Base-by-base conservation (phyloP, 1,140 invertebrate species). In the Lepidurus apus region DNA sequence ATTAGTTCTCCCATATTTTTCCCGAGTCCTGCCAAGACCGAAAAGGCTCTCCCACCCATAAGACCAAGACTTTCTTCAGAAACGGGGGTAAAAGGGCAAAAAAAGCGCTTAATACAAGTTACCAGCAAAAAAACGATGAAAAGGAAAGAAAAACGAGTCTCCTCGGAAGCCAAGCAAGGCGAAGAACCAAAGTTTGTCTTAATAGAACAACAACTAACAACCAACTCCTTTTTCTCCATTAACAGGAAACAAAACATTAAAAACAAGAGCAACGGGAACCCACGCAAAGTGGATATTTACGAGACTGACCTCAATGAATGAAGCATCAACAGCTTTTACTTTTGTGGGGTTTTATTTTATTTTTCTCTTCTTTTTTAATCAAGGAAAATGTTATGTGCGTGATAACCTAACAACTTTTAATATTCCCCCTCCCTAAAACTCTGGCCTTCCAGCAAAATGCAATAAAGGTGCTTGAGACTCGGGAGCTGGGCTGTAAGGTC, bases 1-100 rank as follows among this genome's bases (percentile, higher is more conserved):
- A 65, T 65, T 65, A 65, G 53, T 21, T 65, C 53, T 65, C 53
- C 53, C 53, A 65, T 65, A 65, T 65, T 65, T 65, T 65, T 65
- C 53, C 53, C 13, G 53, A 17, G 53, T 21, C 53, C 13, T 65
- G 13, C 53, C 53, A 65, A 65, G 13, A 65, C 34, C 0, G 34
- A 65, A 65, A 65, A 65, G 21, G 13, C 53, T 65, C 7, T 21
- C 53, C 17, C 17, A 65, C 53, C 21, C 53, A 65, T 65, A 21
- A n/a, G 53, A 65, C 53, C 53, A n/a, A 65, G 53, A n/a, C 53
- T 65, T 65, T 65, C 34, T 34, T 34, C 34, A 34, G 34, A 34
- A 34, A 34, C 34, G 1, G 53, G 21, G 17, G 17, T 17, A 65
- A 7, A 65, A 65, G 6, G 13, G 7, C 1, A 21, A 65, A 65